Percentiles rank a stretch among this genome's conserved stretches.
Conservation (phyloP, 2,888 invertebrate species). For the Clostera curtula region DNA sequence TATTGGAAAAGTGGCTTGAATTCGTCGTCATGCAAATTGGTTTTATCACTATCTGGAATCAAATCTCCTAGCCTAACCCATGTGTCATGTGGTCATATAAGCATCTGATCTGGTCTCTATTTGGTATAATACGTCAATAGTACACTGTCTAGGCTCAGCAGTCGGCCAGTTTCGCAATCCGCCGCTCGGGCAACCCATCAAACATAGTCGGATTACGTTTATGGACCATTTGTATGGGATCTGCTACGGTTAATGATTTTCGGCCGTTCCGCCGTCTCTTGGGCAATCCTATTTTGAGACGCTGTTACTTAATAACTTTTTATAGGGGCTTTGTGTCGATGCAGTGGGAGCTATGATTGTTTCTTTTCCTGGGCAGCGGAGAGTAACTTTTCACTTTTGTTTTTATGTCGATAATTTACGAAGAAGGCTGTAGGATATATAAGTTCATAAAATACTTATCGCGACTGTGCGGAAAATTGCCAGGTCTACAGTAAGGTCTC, state of each 20-base stretch:
- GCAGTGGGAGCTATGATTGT: not conserved
- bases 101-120: too few species aligned
- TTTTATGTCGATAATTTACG: too few species aligned
- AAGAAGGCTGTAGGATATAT: too few species aligned
- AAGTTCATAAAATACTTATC: too few species aligned
- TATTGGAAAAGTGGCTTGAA: not conserved
- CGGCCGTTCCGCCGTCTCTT: constrained; percentile 39
- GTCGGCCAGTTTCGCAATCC: constrained; percentile 42
- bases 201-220: constrained; percentile 65
- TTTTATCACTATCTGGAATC: not conserved
- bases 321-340: constrained; percentile 19
- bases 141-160: constrained; percentile 27
- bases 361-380: too few species aligned
- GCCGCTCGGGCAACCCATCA: constrained; percentile 41
- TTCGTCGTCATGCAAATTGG: not conserved
- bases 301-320: constrained; percentile 41
- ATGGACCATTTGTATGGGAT: constrained; percentile 65
- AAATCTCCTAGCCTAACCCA: too few species aligned
- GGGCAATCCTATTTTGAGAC: constrained; percentile 44
- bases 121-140: too few species aligned
- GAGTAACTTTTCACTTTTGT: too few species aligned
- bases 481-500: too few species aligned
- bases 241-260: constrained; percentile 62
- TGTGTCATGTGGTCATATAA: too few species aligned
- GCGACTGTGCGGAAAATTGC: too few species aligned